Evolutionary conservation across 2,888 invertebrate species (phyloP).

Genomic region (Octodonta nipae): DNA sequence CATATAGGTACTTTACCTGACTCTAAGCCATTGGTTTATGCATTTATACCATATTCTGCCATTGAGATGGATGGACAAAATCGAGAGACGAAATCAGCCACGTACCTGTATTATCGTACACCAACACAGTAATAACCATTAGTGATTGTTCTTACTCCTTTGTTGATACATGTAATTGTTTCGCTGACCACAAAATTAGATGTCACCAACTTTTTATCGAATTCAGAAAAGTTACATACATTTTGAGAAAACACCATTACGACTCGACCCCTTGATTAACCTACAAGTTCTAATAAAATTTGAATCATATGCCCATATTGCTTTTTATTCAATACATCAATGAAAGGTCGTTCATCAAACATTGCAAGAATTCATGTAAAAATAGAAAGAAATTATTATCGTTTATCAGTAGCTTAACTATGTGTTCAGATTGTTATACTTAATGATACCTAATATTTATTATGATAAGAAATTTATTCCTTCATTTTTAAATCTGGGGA

Average conservation of each 20-base stretch:
- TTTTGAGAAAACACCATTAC: too few relatives aligned
- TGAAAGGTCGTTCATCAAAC: too few relatives aligned
- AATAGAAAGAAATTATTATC: too few relatives aligned
- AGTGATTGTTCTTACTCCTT: conserved; percentile 24
- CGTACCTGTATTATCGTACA: conserved; percentile 35
- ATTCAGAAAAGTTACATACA: too few relatives aligned
- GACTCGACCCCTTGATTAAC: too few relatives aligned
- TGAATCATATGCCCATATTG: too few relatives aligned
- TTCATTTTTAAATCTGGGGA: too few relatives aligned
- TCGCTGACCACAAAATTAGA: conserved; percentile 22
- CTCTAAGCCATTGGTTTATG: conserved; percentile 17
- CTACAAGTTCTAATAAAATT: too few relatives aligned
- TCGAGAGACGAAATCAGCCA: conserved; percentile 28
- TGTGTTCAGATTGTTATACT: background rate
- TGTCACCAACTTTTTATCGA: conserved; percentile 23
- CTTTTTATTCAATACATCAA: too few relatives aligned
- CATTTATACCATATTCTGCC: conserved; percentile 23
- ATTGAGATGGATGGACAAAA: conserved; percentile 20
- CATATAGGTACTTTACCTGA: conserved; percentile 35
- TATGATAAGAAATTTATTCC: too few relatives aligned
- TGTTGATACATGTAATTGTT: background rate
- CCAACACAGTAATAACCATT: conserved; percentile 34
- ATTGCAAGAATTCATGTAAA: conserved; percentile 1
- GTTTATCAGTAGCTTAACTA: too few relatives aligned
- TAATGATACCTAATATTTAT: too few relatives aligned